These are phyloP conservation scores for Drosophila falleni DNA, from an alignment of 2,888 invertebrate species.

Conservation along the genomic window DNA sequence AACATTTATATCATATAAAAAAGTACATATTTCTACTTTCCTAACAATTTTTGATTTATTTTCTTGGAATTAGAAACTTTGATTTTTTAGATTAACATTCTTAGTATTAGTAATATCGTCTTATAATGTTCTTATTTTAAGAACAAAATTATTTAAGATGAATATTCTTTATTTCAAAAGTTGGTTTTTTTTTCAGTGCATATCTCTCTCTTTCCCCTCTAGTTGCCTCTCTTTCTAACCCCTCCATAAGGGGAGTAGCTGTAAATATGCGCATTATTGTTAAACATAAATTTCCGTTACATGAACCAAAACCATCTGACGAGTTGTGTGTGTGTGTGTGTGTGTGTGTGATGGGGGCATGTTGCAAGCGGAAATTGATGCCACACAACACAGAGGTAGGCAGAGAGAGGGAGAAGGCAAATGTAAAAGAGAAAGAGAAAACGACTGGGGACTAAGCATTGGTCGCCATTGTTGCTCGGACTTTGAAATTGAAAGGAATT, in stretches of 20 bases:
- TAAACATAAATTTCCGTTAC: conserved; percentile 78
- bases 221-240: neutral
- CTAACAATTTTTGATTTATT: too few relatives aligned
- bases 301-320: conserved; percentile 22
- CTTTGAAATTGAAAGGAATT: conserved; percentile 65
- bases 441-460: conserved; percentile 35
- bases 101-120: too few relatives aligned
- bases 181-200: too few relatives aligned
- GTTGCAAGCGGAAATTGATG: conserved; percentile 42
- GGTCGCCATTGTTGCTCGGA: conserved; percentile 44
- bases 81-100: too few relatives aligned
- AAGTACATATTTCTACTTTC: too few relatives aligned
- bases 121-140: too few relatives aligned
- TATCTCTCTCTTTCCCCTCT: neutral
- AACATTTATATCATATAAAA: too few relatives aligned
- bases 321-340: conserved; percentile 2
- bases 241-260: conserved; percentile 9
- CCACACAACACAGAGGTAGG: conserved; percentile 1
- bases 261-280: conserved; percentile 72
- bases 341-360: conserved; percentile 9
- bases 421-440: neutral
- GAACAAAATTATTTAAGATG: too few relatives aligned
- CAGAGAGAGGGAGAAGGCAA: neutral
- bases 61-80: too few relatives aligned
- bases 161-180: too few relatives aligned